Evolutionary conservation across 2,113 vertebrate species (phyloP).

Genomic region (Peromyscus polionotus): DNA sequence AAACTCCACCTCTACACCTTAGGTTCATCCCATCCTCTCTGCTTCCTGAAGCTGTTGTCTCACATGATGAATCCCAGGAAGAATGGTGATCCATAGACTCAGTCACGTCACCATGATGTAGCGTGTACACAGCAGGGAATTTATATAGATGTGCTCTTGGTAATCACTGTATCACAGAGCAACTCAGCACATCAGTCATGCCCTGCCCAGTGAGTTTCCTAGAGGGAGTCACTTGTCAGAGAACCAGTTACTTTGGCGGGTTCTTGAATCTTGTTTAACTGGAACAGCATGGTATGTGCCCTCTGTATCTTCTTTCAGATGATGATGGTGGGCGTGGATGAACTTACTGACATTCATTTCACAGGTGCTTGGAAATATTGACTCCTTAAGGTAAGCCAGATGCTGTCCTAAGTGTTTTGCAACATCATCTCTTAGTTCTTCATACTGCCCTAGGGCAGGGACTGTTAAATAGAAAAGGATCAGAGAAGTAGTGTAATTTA

Average conservation of each 20-base stretch:
- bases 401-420: background rate
- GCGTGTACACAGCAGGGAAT: background rate
- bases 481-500: constrained; percentile 35
- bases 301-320: background rate
- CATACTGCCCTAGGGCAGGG: background rate
- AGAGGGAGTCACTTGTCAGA: background rate
- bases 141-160: accelerated
- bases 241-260: background rate
- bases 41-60: background rate
- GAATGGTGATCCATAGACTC: background rate
- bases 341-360: background rate
- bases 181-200: background rate
- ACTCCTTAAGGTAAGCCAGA: background rate
- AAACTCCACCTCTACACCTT: background rate
- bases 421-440: background rate
- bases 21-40: background rate
- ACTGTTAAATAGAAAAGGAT: background rate
- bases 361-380: background rate
- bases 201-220: background rate
- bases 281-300: background rate
- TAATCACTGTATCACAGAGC: too few relatives aligned
- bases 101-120: background rate
- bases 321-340: accelerated
- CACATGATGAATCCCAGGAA: too few relatives aligned
- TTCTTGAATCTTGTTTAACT: background rate